Conservation (phyloP, 2,797 vertebrate species). For the Otolemur crassicaudatus region DNA sequence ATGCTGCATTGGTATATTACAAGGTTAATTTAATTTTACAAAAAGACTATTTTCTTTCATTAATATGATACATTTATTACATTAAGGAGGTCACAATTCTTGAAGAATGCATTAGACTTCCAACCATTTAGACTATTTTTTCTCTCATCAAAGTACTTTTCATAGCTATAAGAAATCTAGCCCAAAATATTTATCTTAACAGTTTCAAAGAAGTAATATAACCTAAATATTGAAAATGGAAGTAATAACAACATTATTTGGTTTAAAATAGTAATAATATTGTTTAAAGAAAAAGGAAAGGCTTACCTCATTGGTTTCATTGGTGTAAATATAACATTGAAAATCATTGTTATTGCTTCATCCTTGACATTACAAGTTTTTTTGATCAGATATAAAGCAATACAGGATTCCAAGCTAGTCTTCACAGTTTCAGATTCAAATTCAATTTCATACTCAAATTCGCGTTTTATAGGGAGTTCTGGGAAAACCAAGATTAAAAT, state of each 20-base stretch:
- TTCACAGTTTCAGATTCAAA: constrained; percentile 83
- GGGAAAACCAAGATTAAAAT: constrained; percentile 73
- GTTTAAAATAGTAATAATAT: constrained; percentile 8
- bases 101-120: constrained; percentile 22
- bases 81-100: neutral
- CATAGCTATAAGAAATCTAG: neutral
- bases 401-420: constrained; percentile 81
- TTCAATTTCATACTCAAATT: constrained; percentile 89
- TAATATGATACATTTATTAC: neutral
- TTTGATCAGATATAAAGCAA: constrained; percentile 84
- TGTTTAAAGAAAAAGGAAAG: constrained; percentile 50
- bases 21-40: neutral
- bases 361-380: constrained; percentile 80
- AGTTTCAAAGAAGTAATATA: constrained; percentile 43
- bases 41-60: neutral
- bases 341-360: constrained; percentile 85
- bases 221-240: neutral
- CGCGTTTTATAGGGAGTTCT: constrained; percentile 82
- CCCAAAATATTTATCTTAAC: constrained; percentile 17
- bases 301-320: constrained; percentile 88
- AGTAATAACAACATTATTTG: neutral
- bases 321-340: constrained; percentile 90
- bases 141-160: constrained; percentile 17
- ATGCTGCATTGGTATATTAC: neutral
- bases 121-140: constrained; percentile 5